Conservation (phyloP, 35 echinoderm and acorn worm species). For the Lytechinus pictus region DNA sequence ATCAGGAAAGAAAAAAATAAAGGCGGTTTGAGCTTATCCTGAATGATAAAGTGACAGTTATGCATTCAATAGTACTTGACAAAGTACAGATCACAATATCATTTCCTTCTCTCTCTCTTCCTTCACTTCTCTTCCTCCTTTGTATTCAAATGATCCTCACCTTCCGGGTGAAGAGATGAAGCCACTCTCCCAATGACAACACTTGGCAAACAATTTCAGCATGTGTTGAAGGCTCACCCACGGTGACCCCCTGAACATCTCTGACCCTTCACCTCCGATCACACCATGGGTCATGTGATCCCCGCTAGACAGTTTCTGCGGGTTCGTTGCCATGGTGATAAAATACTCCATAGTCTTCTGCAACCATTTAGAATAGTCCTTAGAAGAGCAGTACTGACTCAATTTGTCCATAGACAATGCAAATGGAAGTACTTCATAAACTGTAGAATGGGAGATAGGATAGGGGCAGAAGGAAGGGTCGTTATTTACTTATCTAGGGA, state of each 20-base stretch:
- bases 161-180: not conserved
- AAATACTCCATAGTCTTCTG: slow-evolving; percentile 82
- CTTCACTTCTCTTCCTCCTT: no score
- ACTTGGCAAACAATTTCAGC: slow-evolving; percentile 34
- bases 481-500: not conserved
- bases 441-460: slow-evolving; percentile 12
- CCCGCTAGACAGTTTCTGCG: not conserved
- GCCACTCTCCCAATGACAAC: slow-evolving; percentile 22
- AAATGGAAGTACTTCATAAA: slow-evolving; percentile 75
- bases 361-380: slow-evolving; percentile 77
- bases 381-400: slow-evolving; percentile 37
- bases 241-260: not conserved
- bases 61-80: no score
- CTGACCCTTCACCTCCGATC: not conserved
- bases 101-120: no score
- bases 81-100: no score
- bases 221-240: slow-evolving; percentile 38
- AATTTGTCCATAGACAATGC: slow-evolving; percentile 63
- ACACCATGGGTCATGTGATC: slow-evolving; percentile 44
- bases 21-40: no score
- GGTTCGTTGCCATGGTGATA: slow-evolving; percentile 45
- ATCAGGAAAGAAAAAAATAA: no score
- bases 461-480: not conserved
- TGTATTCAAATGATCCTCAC: not conserved
- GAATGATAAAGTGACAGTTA: no score